These are phyloP conservation scores for Micronisus gabar DNA, from an alignment of 2,113 vertebrate genomes.

Conservation along the genomic window DNA sequence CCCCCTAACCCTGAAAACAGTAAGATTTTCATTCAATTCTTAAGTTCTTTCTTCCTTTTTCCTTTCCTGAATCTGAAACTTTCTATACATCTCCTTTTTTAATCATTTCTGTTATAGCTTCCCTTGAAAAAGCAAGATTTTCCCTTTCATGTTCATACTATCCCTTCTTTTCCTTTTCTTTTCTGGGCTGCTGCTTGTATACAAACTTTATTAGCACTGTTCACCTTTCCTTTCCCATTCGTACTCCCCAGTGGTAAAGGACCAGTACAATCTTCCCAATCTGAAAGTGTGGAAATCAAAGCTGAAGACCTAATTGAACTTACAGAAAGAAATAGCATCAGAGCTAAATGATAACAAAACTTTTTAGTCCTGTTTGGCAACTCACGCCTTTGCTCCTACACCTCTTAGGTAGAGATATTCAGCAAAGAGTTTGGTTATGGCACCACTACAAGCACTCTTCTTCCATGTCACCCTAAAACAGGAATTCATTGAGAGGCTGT, in stretches of 20 bases:
- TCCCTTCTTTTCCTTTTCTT: not conserved
- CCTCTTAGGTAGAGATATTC: not conserved
- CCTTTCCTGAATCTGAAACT: not conserved
- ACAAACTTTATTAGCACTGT: not conserved
- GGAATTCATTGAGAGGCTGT: not conserved
- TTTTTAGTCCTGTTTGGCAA: not conserved
- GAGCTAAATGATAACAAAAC: not conserved
- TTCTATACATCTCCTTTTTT: not conserved
- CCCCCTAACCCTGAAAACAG: not conserved
- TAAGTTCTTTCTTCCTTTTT: not conserved
- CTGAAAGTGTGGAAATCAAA: not conserved
- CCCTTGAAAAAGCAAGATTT: not conserved
- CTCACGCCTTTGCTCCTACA: not conserved
- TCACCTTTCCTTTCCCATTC: not conserved
- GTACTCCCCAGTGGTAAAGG: not conserved
- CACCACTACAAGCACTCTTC: not conserved
- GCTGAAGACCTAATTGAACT: not conserved
- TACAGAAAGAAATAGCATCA: not conserved
- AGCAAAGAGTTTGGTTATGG: not conserved
- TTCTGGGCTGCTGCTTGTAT: not conserved
- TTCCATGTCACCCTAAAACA: not conserved
- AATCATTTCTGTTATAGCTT: not conserved
- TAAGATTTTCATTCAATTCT: not conserved
- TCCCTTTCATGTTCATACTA: not conserved
- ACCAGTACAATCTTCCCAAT: not conserved